Evolutionary conservation across 2,888 invertebrate species (phyloP), one percentile per base, ranked within the genome.

Genomic region (Megastigmus dorsalis): DNA sequence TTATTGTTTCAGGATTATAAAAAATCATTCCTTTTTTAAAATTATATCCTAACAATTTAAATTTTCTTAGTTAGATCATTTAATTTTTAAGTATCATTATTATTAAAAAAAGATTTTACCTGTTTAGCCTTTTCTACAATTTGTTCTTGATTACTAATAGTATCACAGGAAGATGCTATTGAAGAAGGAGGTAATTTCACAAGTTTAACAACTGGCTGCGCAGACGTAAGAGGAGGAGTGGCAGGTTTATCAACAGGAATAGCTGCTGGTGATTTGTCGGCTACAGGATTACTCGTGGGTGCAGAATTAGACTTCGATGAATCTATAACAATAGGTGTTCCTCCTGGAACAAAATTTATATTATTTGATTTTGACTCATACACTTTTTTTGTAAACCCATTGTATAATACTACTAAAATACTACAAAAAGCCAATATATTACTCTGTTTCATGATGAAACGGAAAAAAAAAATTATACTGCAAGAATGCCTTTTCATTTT

Each of bases 81-180:
- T n/a, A n/a, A n/a, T n/a, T n/a, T 15, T 10, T 23, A 66, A 30
- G 30, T 33, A 33, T 18, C 33, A 15, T 5, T 41, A 41, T 13
- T 43, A 18, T 15, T 30, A 43, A 54, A 54, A 28, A 45, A 50
- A 54, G 59, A 43, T 69, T 77, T 74, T 81, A 91, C 93, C 90
- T 95, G 95, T 88, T 95, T 95, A 13, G 95, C 95, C 86, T 95
- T 93, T 84, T 95, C 95, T 23, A 95, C 94, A 82, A 95, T 95
- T 87, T 95, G 93, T 86, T 94, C 94, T 83, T 93, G 93, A 83
- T 90, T 91, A 79, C 86, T 75, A 54, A 57, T 80, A 77, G 77
- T 86, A 80, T 88, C 85, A 79, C 84, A 81, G 10, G 84, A 79
- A 74, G 82, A 78, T 71, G 82, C 38, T 23, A 81, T 77, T 54